Evolutionary conservation across 2,797 vertebrate species (phyloP), one percentile per base, ranked within the genome.

Genomic region (Trematomus bernacchii): DNA sequence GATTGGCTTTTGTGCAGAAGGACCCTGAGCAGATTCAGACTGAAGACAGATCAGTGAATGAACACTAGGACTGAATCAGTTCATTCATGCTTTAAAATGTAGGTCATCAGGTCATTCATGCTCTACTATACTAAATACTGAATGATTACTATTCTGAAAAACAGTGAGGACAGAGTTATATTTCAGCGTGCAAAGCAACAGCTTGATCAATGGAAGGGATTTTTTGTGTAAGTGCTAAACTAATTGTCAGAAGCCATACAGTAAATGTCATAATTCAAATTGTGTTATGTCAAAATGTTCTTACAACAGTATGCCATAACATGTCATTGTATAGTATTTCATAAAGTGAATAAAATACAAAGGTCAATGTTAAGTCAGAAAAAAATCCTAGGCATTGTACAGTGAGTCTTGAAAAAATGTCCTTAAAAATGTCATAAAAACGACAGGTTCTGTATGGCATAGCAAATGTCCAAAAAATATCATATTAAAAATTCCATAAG

Each of bases 21-120:
- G 15, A 51, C 66, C 69, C 87, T 91, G 37, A 76, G 59, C 48
- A 77, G 51, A 72, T 62, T 55, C 60, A 81, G 70, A 86, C 59
- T 72, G 52, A 76, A 8, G 16, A 79, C 65, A 57, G 33, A 37
- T 52, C 19, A 62, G 46, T 70, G 18, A 71, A 57, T 48, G 19
- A 46, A 30, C 18, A 46, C 53, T 1, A 66, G 44, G 18, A 43
- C 19, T 71, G 48, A 85, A 84, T 83, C 58, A 19, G 9, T 61
- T 84, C 65, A 87, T 85, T 88, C 62, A 82, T 67, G 66, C 42
- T 42, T 50, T 37, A 13, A 63, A 82, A 58, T 50, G 23, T 19
- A 15, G 19, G 66, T 52, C 30, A 1, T 67, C 53, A 10, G 42
- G 33, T 65, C 37, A 70, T 76, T 84, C 53, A n/a, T 66, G 18